Evolutionary conservation across 1,140 invertebrate species (phyloP).

Genomic region (Drosophila orena): DNA sequence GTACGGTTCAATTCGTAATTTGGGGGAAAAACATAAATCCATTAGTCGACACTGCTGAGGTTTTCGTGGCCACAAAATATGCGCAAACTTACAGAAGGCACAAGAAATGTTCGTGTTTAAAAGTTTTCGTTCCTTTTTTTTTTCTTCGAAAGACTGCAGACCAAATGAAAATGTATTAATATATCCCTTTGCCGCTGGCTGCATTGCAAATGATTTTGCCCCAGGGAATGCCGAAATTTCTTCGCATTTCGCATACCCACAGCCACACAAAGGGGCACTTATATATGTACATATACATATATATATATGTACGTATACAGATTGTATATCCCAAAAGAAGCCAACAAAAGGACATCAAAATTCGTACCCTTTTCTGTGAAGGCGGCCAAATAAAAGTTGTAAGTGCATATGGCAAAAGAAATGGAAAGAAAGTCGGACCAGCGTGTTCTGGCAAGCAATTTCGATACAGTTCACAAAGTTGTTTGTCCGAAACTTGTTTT

Average conservation of each 20-base stretch:
- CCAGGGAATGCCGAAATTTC: slow-evolving; percentile 52
- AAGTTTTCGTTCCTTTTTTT: slow-evolving; percentile 48
- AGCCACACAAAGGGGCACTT: slow-evolving; percentile 13
- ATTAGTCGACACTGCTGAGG: slow-evolving; percentile 45
- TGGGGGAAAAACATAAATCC: slow-evolving; percentile 54
- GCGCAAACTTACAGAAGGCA: slow-evolving; percentile 53
- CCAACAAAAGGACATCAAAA: slow-evolving; percentile 58
- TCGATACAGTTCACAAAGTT: slow-evolving; percentile 20
- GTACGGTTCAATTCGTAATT: slow-evolving; percentile 51
- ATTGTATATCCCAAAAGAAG: slow-evolving; percentile 22
- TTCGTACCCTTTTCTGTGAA: slow-evolving; percentile 62
- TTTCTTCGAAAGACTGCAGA: slow-evolving; percentile 39
- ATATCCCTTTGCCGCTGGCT: slow-evolving; percentile 55
- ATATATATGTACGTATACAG: not conserved
- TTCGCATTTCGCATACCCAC: slow-evolving; percentile 43
- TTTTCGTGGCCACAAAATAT: slow-evolving; percentile 59
- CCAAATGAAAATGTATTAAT: slow-evolving; percentile 82
- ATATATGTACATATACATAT: not conserved
- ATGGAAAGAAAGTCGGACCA: slow-evolving; percentile 9
- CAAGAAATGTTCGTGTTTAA: slow-evolving; percentile 63
- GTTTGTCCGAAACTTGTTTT: slow-evolving; percentile 12
- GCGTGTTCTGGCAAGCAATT: slow-evolving; percentile 44
- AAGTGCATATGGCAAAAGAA: slow-evolving; percentile 29
- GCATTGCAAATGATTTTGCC: slow-evolving; percentile 68
- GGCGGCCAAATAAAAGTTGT: slow-evolving; percentile 62